These are phyloP conservation scores for Brassicogethes aeneus DNA, from an alignment of 2,888 invertebrate genomes.

Conservation along the genomic window DNA sequence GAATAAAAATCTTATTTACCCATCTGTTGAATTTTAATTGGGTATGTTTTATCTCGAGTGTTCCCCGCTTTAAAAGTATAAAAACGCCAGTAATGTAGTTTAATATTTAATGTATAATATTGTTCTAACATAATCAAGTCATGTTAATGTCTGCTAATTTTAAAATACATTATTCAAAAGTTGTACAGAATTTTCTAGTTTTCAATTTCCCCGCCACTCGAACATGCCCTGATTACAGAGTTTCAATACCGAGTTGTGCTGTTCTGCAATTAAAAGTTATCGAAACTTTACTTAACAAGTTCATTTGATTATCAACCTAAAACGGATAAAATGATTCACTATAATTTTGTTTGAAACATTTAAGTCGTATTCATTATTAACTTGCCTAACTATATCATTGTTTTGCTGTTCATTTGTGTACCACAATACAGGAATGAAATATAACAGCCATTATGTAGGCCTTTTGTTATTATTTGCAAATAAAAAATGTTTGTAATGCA, in stretches of 20 bases:
- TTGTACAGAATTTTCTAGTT: too few species aligned
- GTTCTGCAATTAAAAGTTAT: conserved; percentile 16
- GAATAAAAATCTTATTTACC: too few species aligned
- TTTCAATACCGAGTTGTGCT: background rate
- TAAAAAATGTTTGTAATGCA: conserved; percentile 14
- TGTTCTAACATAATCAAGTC: too few species aligned
- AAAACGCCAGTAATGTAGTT: too few species aligned
- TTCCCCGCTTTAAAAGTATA: too few species aligned
- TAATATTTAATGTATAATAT: too few species aligned
- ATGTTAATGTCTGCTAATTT: too few species aligned
- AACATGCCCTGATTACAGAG: too few species aligned
- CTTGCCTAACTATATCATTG: conserved; percentile 27
- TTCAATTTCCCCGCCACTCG: too few species aligned
- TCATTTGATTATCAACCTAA: conserved; percentile 15
- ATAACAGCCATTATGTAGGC: conserved; percentile 29
- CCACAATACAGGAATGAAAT: conserved; percentile 31
- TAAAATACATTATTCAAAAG: too few species aligned
- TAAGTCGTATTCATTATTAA: conserved; percentile 25
- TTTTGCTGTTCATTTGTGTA: conserved; percentile 31
- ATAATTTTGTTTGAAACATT: conserved; percentile 26
- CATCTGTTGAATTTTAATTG: too few species aligned
- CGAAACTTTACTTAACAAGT: conserved; percentile 14
- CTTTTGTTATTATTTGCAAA: conserved; percentile 22
- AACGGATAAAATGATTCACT: conserved; percentile 16
- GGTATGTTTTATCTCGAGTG: too few species aligned